Base-by-base conservation (phyloP, 2,888 invertebrate genomes). In the Minunthozetes semirufus region DNA sequence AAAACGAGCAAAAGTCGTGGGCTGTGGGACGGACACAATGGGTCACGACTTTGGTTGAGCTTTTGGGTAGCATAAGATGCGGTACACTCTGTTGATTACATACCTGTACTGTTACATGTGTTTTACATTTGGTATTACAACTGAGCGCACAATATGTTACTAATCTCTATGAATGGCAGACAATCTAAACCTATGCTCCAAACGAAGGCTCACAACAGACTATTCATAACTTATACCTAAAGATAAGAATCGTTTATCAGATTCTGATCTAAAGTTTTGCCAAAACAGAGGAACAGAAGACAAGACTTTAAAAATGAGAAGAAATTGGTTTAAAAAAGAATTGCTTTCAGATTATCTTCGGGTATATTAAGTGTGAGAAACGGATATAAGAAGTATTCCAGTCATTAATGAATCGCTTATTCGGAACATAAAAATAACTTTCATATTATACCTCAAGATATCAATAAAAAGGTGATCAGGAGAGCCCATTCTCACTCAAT, bases 11-110 rank as follows among this genome's bases (percentile, higher is more conserved):
- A 27, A 72, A 29, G 17, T 72, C 72, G 72, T 72, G 72, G 72
- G 29, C 72, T 25, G 72, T 53, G 72, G 72, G 72, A 53, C 72
- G 72, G 72, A 48, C 72, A 56, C 48, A 56, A 56, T 56, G 72
- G 53, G 56, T 72, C 72, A 72, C 72, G 72, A 72, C 48, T 72
- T 72, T 53, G 56, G 56, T 71, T 71, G 72, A 71, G 72, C 27
- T 29, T 17, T 66, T n/a, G 17, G 19, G 29, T 61, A 61, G 33
- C 33, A 38, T 63, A 48, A 25, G 71, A 71, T 50, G 71, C 71
- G 71, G 71, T 71, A 71, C 48, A 38, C 42, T 38, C 48, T 71
- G n/a, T 8, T 71, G 71, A 71, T 71, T 71, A 71, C 22, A 71
- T 48, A 71, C 71, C 22, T 29, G n/a, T 33, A 63, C 33, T 63